phyloP scores from a whole-genome alignment of 2,113 vertebrate species.

The Chascanopsetta lugubris region DNA sequence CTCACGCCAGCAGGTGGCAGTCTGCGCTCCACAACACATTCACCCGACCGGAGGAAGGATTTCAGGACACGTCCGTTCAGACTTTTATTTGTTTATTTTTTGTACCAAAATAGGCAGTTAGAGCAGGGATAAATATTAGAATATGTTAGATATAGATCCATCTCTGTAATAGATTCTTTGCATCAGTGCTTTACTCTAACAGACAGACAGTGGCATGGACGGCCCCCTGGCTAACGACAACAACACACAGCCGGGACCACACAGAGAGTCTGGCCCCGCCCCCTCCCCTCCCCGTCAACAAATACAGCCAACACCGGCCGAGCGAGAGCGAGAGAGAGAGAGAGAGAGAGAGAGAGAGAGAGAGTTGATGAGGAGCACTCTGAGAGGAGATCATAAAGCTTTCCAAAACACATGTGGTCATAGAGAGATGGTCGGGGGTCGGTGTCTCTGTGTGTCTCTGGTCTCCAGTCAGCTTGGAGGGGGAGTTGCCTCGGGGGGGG shows the following conservation, averaged over 20 bases:
- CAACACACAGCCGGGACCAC: slow-evolving; percentile 54
- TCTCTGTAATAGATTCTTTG: slow-evolving; percentile 87
- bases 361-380: slow-evolving; percentile 30
- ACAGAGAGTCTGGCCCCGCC: slow-evolving; percentile 53
- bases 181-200: slow-evolving; percentile 83
- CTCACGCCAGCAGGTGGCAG: too few relatives aligned
- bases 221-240: slow-evolving; percentile 54
- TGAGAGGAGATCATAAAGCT: slow-evolving; percentile 50
- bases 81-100: slow-evolving; percentile 84
- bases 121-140: slow-evolving; percentile 94
- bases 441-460: slow-evolving; percentile 42
- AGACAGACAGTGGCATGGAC: slow-evolving; percentile 67
- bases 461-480: slow-evolving; percentile 70
- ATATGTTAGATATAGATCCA: slow-evolving; percentile 88
- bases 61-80: slow-evolving; percentile 93
- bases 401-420: slow-evolving; percentile 42
- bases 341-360: slow-evolving; percentile 13
- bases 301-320: slow-evolving; percentile 30
- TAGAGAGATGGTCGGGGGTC: slow-evolving; percentile 29
- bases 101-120: slow-evolving; percentile 99
- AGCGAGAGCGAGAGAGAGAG: slow-evolving; percentile 10
- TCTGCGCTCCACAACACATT: slow-evolving; percentile 76
- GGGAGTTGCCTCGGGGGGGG: slow-evolving; percentile 41
- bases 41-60: slow-evolving; percentile 82
- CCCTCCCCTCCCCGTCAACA: slow-evolving; percentile 48